Base-by-base conservation (phyloP, 2,888 invertebrate species). In the Cistogaster globosa region DNA sequence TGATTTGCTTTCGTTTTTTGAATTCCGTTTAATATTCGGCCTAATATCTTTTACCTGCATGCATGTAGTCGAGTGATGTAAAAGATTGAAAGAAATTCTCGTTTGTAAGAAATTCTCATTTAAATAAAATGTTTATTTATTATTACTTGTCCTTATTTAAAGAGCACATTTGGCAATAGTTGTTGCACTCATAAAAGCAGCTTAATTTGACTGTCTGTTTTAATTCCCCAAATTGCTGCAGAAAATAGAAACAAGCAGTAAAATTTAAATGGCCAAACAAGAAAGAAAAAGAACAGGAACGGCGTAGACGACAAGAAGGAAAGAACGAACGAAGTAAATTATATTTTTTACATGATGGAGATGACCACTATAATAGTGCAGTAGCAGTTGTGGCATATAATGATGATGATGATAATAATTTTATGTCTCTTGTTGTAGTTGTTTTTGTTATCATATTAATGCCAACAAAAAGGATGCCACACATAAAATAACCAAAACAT, bases 401-500 rank as follows among this genome's bases (percentile, higher is more conserved):
- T 48, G 18, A 65, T 65, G 38, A 57, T 79, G 57, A 58, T 53
- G 18, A 32, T 6, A 7, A 32, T 32, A 32, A 32, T 48, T 48
- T 16, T 48, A 9, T 53, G 3, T 48, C 62, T 38, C 12, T 80
- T 69, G 26, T 78, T 60, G 18, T 51, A 60, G 26, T 71, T 79
- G 60, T 63, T 68, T 20, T 67, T 69, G 53, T 83, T 60, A 71
- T 76, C 58, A 71, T 77, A 77, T 67, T 83, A 83, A 83, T 83
- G 76, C 82, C 82, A 84, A 63, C 71, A 77, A 74, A 80, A 82
- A 82, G 78, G 78, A 82, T 82, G 85, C 82, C 82, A 82, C 68
- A 85, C 38, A 75, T 71, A 75, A 79, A 85, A 80, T 85, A 75
- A 82, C 82, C 86, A 84, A 84, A 87, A 81, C 69, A 85, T 75